These are phyloP conservation scores for Porites divaricata DNA, from an alignment of 92 coral and sea anemone species.

Conservation along the genomic window DNA sequence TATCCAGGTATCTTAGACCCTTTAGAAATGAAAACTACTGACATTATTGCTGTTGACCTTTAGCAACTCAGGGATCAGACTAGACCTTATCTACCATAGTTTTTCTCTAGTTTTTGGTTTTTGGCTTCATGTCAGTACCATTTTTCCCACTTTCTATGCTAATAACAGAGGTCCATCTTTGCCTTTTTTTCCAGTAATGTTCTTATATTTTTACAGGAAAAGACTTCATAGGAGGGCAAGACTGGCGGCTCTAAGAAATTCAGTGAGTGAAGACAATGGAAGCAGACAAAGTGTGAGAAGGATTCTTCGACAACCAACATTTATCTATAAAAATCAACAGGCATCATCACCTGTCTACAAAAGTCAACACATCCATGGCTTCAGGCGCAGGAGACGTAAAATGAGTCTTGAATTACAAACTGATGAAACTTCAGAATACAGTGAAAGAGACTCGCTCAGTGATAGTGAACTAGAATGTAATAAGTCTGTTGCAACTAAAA, in stretches of 20 bases:
- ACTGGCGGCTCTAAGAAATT: conserved; percentile 44
- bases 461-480: conserved; percentile 45
- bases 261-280: conserved; percentile 32
- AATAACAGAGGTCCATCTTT: not conserved
- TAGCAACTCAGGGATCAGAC: no score
- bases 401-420: conserved; percentile 10
- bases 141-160: no score
- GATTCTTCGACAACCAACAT: conserved; percentile 81
- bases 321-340: conserved; percentile 73
- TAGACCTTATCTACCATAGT: no score
- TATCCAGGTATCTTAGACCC: no score
- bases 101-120: no score
- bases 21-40: no score
- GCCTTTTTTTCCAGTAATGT: not conserved
- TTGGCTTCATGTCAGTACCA: no score
- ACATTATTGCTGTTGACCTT: no score
- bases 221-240: conserved; percentile 50
- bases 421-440: conserved; percentile 4
- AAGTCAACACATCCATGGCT: conserved; percentile 18
- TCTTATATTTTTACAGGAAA: conserved; percentile 41
- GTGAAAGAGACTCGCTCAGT: conserved; percentile 31
- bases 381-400: conserved; percentile 29
- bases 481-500: conserved; percentile 9
- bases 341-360: not conserved
- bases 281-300: conserved; percentile 40